phyloP scores from a whole-genome alignment of 2,113 vertebrate genomes.

The Equus quagga region DNA sequence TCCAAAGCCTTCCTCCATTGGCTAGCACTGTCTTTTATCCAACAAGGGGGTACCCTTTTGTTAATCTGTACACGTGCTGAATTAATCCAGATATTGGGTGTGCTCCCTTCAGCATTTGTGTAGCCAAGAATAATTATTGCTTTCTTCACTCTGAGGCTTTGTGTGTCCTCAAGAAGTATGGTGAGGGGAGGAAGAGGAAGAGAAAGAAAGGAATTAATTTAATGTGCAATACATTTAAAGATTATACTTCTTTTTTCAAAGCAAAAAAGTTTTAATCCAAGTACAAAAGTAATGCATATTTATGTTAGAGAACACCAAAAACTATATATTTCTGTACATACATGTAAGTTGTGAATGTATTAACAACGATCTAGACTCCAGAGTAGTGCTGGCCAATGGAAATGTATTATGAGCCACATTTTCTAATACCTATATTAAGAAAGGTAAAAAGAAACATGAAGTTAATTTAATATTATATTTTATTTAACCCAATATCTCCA shows the following conservation, averaged over 20 bases:
- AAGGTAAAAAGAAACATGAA: conserved; percentile 5
- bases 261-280: background rate
- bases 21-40: background rate
- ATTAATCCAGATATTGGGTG: background rate
- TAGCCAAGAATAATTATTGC: background rate
- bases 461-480: conserved; percentile 55
- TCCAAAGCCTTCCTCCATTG: background rate
- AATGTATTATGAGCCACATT: background rate
- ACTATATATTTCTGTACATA: background rate
- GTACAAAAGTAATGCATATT: conserved; percentile 9
- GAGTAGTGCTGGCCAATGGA: background rate
- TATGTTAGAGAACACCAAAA: conserved; percentile 8
- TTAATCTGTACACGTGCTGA: background rate
- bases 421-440: background rate
- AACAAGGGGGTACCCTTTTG: background rate
- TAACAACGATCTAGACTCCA: background rate
- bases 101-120: background rate
- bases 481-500: background rate
- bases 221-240: background rate
- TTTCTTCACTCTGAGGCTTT: conserved; percentile 38
- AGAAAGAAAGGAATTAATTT: conserved; percentile 5
- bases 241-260: background rate
- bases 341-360: background rate
- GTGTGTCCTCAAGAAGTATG: background rate
- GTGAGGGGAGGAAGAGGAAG: background rate